Evolutionary conservation across 1,140 invertebrate species (phyloP).

Genomic region (Aphelinus certus): DNA sequence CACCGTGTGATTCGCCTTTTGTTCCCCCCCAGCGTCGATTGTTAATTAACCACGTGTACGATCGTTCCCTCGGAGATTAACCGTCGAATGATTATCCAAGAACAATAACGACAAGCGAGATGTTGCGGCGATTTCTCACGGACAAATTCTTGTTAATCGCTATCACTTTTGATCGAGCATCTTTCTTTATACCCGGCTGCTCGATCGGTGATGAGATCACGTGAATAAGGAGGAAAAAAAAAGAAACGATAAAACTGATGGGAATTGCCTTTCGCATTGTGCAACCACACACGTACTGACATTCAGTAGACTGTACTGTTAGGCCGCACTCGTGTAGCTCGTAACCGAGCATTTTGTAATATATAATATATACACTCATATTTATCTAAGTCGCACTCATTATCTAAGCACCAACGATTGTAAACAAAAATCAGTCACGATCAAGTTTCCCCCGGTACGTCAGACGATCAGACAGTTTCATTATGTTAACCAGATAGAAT

Average conservation of each 20-base stretch:
- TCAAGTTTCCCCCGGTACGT: neutral
- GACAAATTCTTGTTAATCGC: too few relatives aligned
- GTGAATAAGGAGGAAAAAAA: neutral
- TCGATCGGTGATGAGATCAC: neutral
- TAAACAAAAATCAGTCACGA: constrained; percentile 3
- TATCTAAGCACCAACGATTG: constrained; percentile 30
- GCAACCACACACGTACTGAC: constrained; percentile 37
- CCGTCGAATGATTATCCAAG: too few relatives aligned
- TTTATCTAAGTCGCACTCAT: constrained; percentile 33
- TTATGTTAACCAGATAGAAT: too few relatives aligned
- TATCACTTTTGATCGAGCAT: too few relatives aligned
- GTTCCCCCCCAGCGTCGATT: constrained; percentile 16
- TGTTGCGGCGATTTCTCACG: too few relatives aligned
- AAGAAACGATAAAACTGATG: constrained; percentile 8
- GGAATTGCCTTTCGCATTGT: constrained; percentile 26
- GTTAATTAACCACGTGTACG: neutral
- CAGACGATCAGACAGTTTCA: too few relatives aligned
- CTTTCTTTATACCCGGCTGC: too few relatives aligned
- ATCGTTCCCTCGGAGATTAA: too few relatives aligned
- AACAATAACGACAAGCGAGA: too few relatives aligned
- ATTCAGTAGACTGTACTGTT: constrained; percentile 31
- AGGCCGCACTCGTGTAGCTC: constrained; percentile 12
- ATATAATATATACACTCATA: constrained; percentile 10
- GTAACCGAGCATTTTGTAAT: constrained; percentile 31
- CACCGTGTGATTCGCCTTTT: constrained; percentile 7